phyloP scores from a whole-genome alignment of 2,113 vertebrate species.

The Cynopterus brachyotis region DNA sequence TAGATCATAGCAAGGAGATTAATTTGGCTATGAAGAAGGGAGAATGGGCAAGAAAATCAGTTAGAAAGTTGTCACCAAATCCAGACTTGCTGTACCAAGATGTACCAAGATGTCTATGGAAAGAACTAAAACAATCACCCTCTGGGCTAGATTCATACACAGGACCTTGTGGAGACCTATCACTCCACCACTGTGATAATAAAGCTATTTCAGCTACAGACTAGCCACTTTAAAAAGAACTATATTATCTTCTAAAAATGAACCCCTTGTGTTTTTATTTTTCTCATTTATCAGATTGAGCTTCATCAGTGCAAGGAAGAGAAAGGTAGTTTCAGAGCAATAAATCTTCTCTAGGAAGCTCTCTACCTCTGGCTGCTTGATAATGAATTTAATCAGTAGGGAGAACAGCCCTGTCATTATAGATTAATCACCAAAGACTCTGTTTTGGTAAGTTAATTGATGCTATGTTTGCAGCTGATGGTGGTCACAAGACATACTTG shows the following conservation, averaged over 20 bases:
- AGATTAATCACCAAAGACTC: slow-evolving; percentile 71
- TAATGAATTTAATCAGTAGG: slow-evolving; percentile 73
- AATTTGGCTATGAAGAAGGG: background rate
- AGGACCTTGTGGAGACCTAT: background rate
- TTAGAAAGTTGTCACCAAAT: background rate
- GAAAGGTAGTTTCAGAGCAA: slow-evolving; percentile 60
- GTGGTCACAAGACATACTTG: slow-evolving; percentile 54
- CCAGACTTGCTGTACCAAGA: background rate
- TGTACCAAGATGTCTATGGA: background rate
- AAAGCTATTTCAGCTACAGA: background rate
- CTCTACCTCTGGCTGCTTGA: slow-evolving; percentile 63
- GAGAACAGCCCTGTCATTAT: slow-evolving; percentile 70
- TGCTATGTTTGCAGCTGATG: slow-evolving; percentile 48
- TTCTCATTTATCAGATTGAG: background rate
- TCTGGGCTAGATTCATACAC: background rate
- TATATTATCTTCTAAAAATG: background rate
- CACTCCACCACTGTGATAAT: background rate
- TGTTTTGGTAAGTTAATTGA: slow-evolving; percentile 74
- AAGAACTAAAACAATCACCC: background rate
- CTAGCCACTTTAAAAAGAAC: background rate
- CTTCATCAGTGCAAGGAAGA: background rate
- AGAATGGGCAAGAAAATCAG: background rate
- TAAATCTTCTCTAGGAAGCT: slow-evolving; percentile 51
- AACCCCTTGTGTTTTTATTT: background rate
- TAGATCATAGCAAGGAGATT: background rate